phyloP scores from a whole-genome alignment of 2,797 vertebrate genomes.

The Pelobates cultripes region DNA sequence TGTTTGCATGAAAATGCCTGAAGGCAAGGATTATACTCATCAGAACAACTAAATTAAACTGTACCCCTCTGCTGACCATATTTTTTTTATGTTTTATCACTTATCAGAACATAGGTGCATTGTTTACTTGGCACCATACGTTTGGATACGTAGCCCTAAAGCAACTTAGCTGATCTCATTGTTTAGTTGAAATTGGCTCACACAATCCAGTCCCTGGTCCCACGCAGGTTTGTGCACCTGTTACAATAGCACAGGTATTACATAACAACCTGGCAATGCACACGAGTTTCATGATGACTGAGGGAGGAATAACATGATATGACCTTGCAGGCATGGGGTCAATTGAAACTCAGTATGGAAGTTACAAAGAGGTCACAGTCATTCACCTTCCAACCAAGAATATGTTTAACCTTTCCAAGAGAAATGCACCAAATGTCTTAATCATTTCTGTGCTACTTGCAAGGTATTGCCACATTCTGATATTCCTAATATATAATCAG shows the following conservation, averaged over 20 bases:
- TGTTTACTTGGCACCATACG: too few relatives aligned
- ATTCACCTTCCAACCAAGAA: conserved; percentile 56
- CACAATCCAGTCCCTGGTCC: conserved; percentile 10
- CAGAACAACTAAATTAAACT: too few relatives aligned
- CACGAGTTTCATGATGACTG: conserved; percentile 56
- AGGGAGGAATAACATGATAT: conserved; percentile 55
- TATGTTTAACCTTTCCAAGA: conserved; percentile 48
- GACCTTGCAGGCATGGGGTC: conserved; percentile 49
- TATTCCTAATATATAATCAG: background rate
- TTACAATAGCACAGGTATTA: conserved; percentile 54
- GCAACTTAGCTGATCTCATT: background rate
- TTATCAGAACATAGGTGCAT: too few relatives aligned
- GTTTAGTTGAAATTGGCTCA: conserved; percentile 25
- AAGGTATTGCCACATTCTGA: background rate
- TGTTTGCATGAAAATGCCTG: too few relatives aligned
- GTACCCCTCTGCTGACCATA: too few relatives aligned
- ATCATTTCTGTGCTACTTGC: background rate
- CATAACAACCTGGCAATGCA: conserved; percentile 54
- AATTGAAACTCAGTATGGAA: conserved; percentile 51
- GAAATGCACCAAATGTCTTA: conserved; percentile 4
- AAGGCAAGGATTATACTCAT: too few relatives aligned
- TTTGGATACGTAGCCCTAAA: background rate
- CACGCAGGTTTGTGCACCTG: conserved; percentile 28
- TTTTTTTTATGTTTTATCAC: too few relatives aligned
- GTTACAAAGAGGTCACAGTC: conserved; percentile 55